phyloP scores from a whole-genome alignment of 2,113 vertebrate genomes.

The Notiomystis cincta region DNA sequence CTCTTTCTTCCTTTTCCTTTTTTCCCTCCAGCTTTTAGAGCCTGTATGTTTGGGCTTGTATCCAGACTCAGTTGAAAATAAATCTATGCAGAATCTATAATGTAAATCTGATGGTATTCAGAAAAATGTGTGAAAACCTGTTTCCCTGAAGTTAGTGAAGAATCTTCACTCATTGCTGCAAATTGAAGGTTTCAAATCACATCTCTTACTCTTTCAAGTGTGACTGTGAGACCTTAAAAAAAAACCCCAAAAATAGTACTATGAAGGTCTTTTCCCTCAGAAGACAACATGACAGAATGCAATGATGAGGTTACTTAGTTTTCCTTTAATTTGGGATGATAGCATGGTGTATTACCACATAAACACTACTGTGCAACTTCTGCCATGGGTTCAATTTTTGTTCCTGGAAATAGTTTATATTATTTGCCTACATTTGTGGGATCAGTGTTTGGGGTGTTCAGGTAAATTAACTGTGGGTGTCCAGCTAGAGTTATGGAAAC shows the following conservation, averaged over 20 bases:
- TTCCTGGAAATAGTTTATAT: not conserved
- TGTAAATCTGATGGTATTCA: not conserved
- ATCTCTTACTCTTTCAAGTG: not conserved
- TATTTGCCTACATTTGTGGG: accelerated
- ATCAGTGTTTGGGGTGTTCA: not conserved
- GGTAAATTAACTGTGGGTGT: not conserved
- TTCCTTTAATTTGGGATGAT: not conserved
- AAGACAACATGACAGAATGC: not conserved
- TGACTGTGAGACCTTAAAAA: not conserved
- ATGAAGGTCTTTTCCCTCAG: not conserved
- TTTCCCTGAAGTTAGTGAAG: not conserved
- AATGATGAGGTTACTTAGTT: not conserved
- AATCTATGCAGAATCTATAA: not conserved
- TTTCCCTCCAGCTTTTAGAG: not conserved
- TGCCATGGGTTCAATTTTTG: not conserved
- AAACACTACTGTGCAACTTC: not conserved
- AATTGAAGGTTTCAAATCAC: not conserved
- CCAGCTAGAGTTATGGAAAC: not conserved
- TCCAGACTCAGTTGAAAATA: not conserved
- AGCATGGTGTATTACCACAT: not conserved
- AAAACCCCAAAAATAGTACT: not conserved
- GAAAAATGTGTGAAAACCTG: not conserved
- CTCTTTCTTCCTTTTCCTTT: not conserved
- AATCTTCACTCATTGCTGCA: not conserved
- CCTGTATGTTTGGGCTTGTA: not conserved